A percentile compares a stretch with the other conserved stretches of the same genome.
phyloP scores from a whole-genome alignment of 2,113 vertebrate species.

The Otus sunia region DNA sequence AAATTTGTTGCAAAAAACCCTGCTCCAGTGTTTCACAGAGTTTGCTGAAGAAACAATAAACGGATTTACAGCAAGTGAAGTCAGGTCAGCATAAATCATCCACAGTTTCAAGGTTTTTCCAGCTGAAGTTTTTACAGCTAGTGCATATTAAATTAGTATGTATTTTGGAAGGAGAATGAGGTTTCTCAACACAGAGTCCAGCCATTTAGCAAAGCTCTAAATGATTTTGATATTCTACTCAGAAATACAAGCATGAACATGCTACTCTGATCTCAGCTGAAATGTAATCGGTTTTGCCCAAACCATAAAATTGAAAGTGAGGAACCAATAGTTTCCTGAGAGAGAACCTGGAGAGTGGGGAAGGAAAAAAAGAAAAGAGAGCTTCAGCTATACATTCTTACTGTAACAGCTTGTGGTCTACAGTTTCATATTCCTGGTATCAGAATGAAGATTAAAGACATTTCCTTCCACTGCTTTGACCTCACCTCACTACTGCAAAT shows the following conservation, averaged over 20 bases:
- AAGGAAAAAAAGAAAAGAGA: neutral
- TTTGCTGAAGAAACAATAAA: neutral
- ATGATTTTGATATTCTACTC: neutral
- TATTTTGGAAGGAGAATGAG: neutral
- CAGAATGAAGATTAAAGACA: neutral
- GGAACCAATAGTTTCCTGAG: neutral
- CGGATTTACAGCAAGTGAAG: neutral
- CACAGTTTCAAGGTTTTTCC: neutral
- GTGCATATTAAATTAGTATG: neutral
- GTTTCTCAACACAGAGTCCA: neutral
- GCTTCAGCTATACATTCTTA: neutral
- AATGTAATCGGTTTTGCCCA: neutral
- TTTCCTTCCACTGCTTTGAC: neutral
- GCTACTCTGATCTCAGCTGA: neutral
- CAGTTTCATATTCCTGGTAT: neutral
- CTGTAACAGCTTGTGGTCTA: neutral
- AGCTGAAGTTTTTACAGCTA: neutral
- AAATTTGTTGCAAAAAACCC: neutral
- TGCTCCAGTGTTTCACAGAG: neutral
- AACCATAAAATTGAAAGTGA: neutral
- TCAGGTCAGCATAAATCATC: neutral
- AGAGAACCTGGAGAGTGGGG: neutral
- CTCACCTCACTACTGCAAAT: neutral
- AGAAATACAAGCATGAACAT: neutral
- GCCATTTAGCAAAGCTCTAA: neutral